phyloP scores from a whole-genome alignment of 2,113 vertebrate genomes.

The Zapornia atra region DNA sequence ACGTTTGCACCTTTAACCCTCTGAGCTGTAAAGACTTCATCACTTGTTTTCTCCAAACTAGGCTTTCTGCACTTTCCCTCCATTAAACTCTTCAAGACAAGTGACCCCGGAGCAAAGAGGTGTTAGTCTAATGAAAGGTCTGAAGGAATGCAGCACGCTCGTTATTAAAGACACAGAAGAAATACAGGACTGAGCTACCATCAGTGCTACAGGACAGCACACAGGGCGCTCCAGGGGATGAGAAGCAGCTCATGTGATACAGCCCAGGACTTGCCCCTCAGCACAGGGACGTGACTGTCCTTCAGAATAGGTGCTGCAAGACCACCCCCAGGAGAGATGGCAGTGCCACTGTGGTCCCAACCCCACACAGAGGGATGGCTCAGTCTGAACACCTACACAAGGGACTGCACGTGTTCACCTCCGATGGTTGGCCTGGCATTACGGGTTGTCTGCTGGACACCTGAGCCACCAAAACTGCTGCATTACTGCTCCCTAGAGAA shows the following conservation, averaged over 20 bases:
- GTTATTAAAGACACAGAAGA: neutral
- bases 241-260: rapidly evolving
- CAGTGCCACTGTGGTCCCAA: neutral
- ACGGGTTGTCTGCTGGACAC: neutral
- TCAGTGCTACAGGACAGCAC: neutral
- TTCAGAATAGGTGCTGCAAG: neutral
- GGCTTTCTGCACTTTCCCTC: constrained; percentile 52
- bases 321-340: neutral
- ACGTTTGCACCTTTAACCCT: neutral
- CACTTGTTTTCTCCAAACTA: constrained; percentile 15
- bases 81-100: constrained; percentile 48
- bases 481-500: neutral
- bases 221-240: neutral
- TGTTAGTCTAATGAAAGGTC: constrained; percentile 59
- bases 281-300: rapidly evolving
- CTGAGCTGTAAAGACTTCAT: constrained; percentile 39
- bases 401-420: neutral
- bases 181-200: neutral
- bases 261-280: neutral
- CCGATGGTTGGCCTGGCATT: rapidly evolving
- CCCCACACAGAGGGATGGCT: neutral
- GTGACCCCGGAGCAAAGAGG: constrained; percentile 15
- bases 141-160: neutral
- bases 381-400: neutral
- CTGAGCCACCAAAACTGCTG: neutral